phyloP scores from a whole-genome alignment of 2,888 invertebrate genomes.

The Callyntrura sp. region DNA sequence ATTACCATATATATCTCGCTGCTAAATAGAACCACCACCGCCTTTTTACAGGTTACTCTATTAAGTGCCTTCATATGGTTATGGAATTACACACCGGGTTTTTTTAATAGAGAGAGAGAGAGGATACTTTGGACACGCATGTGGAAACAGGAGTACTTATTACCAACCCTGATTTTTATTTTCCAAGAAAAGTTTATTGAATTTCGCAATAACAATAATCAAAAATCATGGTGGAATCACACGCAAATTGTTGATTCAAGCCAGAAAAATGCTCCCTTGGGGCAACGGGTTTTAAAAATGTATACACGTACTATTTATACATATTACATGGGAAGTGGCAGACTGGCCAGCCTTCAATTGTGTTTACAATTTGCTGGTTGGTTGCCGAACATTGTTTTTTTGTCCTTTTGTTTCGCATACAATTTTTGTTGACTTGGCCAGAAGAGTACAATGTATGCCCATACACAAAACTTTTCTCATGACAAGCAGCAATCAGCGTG shows the following conservation, averaged over 20 bases:
- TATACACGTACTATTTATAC: conserved; percentile 32
- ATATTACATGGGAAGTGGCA: conserved; percentile 51
- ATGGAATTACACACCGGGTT: background rate
- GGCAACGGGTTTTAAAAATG: conserved; percentile 18
- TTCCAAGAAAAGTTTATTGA: conserved; percentile 70
- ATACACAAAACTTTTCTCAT: conserved; percentile 68
- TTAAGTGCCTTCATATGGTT: background rate
- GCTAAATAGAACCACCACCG: conserved; percentile 2
- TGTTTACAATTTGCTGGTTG: conserved; percentile 27
- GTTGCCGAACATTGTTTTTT: conserved; percentile 32
- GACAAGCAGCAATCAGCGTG: conserved; percentile 78
- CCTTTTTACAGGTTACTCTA: background rate
- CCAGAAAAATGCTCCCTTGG: conserved; percentile 67
- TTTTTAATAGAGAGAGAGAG: background rate
- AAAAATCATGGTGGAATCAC: conserved; percentile 65
- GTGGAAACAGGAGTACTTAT: background rate
- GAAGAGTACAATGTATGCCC: background rate
- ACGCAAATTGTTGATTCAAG: conserved; percentile 77
- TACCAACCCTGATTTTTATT: conserved; percentile 45
- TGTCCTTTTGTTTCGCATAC: conserved; percentile 51
- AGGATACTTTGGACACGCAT: background rate
- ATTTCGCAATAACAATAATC: conserved; percentile 67
- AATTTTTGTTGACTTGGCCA: conserved; percentile 42
- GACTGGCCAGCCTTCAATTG: conserved; percentile 41
- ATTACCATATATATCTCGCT: conserved; percentile 20